A percentile compares a stretch with the other conserved stretches of the same genome.
These are phyloP conservation scores for Picus viridis DNA, from an alignment of 2,797 vertebrate genomes.

Conservation along the genomic window DNA sequence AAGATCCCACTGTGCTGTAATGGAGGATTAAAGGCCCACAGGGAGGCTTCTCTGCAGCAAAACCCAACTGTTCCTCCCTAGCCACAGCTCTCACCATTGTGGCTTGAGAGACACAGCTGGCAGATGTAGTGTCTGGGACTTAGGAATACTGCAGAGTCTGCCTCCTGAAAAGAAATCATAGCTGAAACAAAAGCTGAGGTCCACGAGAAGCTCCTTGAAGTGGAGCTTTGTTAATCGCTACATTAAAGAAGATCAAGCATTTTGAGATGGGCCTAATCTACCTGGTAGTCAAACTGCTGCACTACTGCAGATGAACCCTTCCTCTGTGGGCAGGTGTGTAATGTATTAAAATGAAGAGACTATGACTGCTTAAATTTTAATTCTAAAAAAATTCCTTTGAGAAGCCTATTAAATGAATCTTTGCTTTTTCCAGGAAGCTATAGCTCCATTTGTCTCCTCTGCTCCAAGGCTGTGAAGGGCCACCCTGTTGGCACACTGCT, in stretches of 20 bases:
- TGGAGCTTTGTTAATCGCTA: neutral
- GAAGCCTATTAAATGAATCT: constrained; percentile 19
- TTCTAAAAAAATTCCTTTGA: neutral
- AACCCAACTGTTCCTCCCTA: neutral
- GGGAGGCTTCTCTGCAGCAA: neutral
- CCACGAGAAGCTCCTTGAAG: neutral
- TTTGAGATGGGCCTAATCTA: neutral
- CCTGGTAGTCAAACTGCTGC: neutral
- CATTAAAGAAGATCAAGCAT: neutral
- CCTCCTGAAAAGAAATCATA: neutral
- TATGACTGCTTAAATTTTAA: constrained; percentile 23
- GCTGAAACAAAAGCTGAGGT: neutral
- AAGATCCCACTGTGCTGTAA: neutral
- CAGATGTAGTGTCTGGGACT: neutral
- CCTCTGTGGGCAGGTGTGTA: neutral
- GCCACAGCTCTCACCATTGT: neutral
- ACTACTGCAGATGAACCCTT: neutral
- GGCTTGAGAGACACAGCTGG: neutral
- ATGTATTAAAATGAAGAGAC: constrained; percentile 31
- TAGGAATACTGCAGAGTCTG: neutral
- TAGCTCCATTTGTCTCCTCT: constrained; percentile 8
- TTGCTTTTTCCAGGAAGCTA: neutral
- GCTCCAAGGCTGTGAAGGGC: neutral
- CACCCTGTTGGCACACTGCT: neutral
- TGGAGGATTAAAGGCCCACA: neutral